Evolutionary conservation across 1,140 invertebrate genomes (phyloP), one percentile per base, ranked within the genome.

Genomic region (Drosophila sturtevanti): DNA sequence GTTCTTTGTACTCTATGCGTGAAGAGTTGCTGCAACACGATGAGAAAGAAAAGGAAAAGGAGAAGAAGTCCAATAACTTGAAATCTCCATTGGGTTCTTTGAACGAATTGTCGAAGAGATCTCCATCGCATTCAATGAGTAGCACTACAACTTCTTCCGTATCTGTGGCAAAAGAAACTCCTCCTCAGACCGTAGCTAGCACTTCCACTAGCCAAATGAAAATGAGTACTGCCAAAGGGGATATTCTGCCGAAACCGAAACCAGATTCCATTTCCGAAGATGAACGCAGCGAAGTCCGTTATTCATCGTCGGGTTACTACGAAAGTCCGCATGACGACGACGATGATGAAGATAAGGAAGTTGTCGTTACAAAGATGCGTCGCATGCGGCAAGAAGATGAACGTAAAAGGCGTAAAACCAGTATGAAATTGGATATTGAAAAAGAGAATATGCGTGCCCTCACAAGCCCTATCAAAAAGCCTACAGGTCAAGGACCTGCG

Each of bases 231-330:
- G 58, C 71, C 0, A 77, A 84, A 9, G 54, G 34, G 2, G 11
- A 18, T 0, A 37, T 68, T 0, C 18, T 35, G 3, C 24, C 10
- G 0, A 79, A 81, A 44, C 71, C 73, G 22, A 90, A 91, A 37
- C 77, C 85, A 0, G 93, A 93, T 61, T 94, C 94, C 24, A 89
- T 94, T 68, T 94, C 94, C 2, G 94, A 95, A 78, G 95, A 95
- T 77, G 95, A 95, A 87, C 92, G 93, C 89, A 95, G 94, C 91
- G 94, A 94, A 37, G 79, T 92, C 38, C 95, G 95, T 65, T 95
- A 95, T 81, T 96, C 95, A 52, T 96, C 96, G 1, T 96, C 96
- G 1, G 96, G 95, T 1, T 96, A 96, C 75, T 96, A 96, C 84
- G 95, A 96, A 82, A 96, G 95, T 85, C 96, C 96, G 10, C 95